Conservation (phyloP, 2,113 vertebrate genomes). For the Lepus americanus region DNA sequence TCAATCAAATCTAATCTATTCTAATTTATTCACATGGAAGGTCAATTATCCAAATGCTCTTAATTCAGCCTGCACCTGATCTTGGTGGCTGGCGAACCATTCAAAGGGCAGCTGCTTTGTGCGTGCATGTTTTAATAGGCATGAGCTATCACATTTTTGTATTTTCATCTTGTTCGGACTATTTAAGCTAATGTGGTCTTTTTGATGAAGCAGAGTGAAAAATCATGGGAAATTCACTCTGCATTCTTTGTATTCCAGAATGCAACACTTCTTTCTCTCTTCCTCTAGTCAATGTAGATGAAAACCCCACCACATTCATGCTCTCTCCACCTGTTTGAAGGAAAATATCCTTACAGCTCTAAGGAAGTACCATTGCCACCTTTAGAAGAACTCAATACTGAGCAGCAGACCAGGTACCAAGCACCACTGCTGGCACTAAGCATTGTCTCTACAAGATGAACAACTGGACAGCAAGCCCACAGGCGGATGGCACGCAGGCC, state of each 20-base stretch:
- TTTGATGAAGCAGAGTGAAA: constrained; percentile 70
- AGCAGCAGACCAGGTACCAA: constrained; percentile 74
- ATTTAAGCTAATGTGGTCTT: constrained; percentile 54
- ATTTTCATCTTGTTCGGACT: constrained; percentile 77
- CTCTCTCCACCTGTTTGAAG: constrained; percentile 70
- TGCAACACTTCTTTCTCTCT: constrained; percentile 59
- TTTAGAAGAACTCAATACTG: constrained; percentile 73
- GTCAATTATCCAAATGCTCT: constrained; percentile 92
- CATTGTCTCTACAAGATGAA: neutral
- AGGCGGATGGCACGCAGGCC: constrained; percentile 66
- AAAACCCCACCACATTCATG: constrained; percentile 67
- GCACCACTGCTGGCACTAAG: constrained; percentile 72
- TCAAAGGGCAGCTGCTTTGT: constrained; percentile 88
- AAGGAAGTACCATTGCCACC: constrained; percentile 74
- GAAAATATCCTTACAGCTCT: constrained; percentile 74
- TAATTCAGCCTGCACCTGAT: constrained; percentile 89
- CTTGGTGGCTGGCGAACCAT: constrained; percentile 88
- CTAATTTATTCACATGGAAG: constrained; percentile 91
- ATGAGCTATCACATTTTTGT: constrained; percentile 82
- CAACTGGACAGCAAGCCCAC: constrained; percentile 65
- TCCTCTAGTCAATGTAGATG: constrained; percentile 27
- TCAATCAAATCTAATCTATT: constrained; percentile 92
- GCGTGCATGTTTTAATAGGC: constrained; percentile 81
- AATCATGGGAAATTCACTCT: neutral
- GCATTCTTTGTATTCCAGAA: constrained; percentile 16